Conservation (phyloP, 2,888 invertebrate genomes). For the Rhagonycha lutea region DNA sequence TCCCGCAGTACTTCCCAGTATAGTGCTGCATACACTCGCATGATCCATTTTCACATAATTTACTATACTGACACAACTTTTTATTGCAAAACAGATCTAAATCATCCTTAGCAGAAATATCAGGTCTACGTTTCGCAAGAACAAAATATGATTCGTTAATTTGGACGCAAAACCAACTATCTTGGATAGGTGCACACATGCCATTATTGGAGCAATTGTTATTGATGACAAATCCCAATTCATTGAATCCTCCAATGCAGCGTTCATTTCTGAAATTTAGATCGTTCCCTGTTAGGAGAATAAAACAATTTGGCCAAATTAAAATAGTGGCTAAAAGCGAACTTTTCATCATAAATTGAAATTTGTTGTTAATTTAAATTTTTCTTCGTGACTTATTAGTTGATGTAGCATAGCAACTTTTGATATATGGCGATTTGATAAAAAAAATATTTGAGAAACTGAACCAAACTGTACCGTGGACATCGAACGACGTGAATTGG, state of each 20-base stretch:
- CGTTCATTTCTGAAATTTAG: neutral
- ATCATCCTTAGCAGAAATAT: too few species aligned
- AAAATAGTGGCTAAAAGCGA: neutral
- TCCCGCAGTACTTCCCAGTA: neutral
- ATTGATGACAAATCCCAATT: neutral
- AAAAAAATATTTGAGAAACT: neutral
- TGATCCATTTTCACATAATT: neutral
- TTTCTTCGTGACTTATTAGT: neutral
- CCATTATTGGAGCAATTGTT: neutral
- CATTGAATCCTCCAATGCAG: neutral
- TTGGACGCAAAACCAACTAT: neutral
- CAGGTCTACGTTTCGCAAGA: neutral
- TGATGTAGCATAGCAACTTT: neutral
- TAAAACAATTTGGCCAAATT: neutral
- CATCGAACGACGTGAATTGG: too few species aligned
- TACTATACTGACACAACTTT: neutral
- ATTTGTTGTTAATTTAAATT: neutral
- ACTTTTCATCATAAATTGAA: neutral
- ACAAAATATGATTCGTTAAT: neutral
- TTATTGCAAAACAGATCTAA: neutral
- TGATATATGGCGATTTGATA: neutral
- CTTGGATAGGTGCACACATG: neutral
- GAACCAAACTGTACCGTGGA: too few species aligned
- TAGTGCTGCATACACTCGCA: constrained; percentile 8
- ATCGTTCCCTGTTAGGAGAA: neutral